These are phyloP conservation scores for Austrolebias charrua DNA, from an alignment of 2,797 vertebrate species.

Conservation along the genomic window DNA sequence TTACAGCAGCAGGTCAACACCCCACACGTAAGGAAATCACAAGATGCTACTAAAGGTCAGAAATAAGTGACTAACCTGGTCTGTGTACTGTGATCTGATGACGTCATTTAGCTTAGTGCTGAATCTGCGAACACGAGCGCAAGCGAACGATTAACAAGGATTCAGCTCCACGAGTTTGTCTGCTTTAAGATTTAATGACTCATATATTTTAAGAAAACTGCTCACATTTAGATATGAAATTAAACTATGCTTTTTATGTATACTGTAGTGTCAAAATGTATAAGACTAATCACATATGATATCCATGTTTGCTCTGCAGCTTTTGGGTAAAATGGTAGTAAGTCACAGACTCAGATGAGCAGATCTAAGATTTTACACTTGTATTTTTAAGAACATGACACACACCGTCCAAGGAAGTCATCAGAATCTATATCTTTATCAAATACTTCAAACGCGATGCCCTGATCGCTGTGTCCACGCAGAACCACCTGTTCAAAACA, in stretches of 20 bases:
- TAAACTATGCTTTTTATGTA: too few relatives aligned
- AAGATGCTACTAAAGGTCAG: background rate
- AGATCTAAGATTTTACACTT: too few relatives aligned
- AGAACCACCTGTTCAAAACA: constrained; percentile 79
- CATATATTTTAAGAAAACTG: background rate
- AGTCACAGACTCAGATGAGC: too few relatives aligned
- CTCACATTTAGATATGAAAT: too few relatives aligned
- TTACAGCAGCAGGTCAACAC: too few relatives aligned
- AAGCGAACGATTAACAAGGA: constrained; percentile 1
- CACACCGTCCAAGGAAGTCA: constrained; percentile 91
- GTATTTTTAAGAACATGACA: background rate
- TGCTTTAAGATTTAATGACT: background rate
- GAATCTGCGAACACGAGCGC: constrained; percentile 75
- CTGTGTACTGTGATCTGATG: constrained; percentile 81
- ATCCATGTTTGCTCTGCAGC: too few relatives aligned
- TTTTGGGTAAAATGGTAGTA: too few relatives aligned
- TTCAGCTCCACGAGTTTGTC: background rate
- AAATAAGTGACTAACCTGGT: constrained; percentile 79
- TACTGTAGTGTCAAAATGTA: too few relatives aligned
- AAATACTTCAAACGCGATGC: constrained; percentile 86
- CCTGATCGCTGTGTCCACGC: constrained; percentile 74
- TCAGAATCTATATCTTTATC: constrained; percentile 93
- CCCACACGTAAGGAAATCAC: background rate
- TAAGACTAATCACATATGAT: too few relatives aligned
- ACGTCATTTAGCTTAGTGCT: constrained; percentile 81